Evolutionary conservation across 2,888 invertebrate species (phyloP), one percentile per base, ranked within the genome.

Genomic region (Drosophila sordidula): DNA sequence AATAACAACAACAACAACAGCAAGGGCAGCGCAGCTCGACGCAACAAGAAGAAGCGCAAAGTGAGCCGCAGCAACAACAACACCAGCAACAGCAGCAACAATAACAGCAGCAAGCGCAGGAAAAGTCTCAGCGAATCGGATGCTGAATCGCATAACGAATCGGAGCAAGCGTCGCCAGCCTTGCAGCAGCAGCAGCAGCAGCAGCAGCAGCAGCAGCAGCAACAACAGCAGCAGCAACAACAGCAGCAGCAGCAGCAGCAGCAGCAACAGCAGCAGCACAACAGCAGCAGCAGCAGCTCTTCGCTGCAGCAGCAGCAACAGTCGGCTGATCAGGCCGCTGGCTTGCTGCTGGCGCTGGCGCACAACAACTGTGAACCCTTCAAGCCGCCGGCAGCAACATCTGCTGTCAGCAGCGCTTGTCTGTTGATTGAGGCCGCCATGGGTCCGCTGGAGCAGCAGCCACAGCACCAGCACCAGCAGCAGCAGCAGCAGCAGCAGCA

Each of bases 401-500:
- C 76, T 3, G 47, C 86, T 0, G 92, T 97, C 0, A 96, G 96
- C 63, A 96, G 96, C 2, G 96, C 97, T 0, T 97, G 97, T 90
- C 92, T 97, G 18, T 90, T 97, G 55, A 96, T 97, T 4, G 97
- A 97, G 77, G 97, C 97, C 0, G 97, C 97, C 0, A 96, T 97
- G 4, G 97, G 96, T 4, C 96, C 96, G 0, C 93, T 96, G 6
- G 96, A 75, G 36, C 80, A 72, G 46, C 69, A 69, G 12, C 62
- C 72, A 0, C 50, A 49, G 11, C 66, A 79, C 18, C 85, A 72
- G 44, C 52, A 71, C 1, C 69, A 69, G 1, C 46, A 47, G 1
- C 50, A 62, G 18, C 85, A 72, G 44, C 52, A 75, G 36, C 80
- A 72, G 0, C 50, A 49, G 9, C 66, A 49, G 11, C 66, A 80